These are phyloP conservation scores for Gobius niger DNA, from an alignment of 2,113 vertebrate genomes.

Conservation along the genomic window DNA sequence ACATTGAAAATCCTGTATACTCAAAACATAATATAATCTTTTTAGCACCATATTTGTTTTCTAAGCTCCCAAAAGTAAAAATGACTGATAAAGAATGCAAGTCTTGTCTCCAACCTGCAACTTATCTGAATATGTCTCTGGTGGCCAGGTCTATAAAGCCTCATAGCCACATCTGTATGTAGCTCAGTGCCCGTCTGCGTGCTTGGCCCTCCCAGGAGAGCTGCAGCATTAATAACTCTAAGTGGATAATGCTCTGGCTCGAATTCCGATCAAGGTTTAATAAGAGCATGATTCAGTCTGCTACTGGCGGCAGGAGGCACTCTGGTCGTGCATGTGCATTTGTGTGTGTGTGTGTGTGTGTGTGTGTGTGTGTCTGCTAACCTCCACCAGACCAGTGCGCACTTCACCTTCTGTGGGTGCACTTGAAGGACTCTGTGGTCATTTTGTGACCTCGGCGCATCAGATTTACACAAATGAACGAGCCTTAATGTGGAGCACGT, in stretches of 20 bases:
- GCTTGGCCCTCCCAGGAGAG: constrained; percentile 64
- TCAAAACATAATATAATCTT: neutral
- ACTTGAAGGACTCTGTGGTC: constrained; percentile 23
- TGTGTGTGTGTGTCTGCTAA: constrained; percentile 20
- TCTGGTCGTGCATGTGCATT: constrained; percentile 20
- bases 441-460: constrained; percentile 34
- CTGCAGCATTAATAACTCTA: constrained; percentile 79
- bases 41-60: neutral
- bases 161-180: constrained; percentile 52
- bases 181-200: constrained; percentile 31
- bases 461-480: constrained; percentile 24
- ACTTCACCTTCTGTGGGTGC: constrained; percentile 21
- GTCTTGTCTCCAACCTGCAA: neutral
- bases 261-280: constrained; percentile 78
- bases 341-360: constrained; percentile 24
- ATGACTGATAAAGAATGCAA: constrained; percentile 12
- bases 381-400: constrained; percentile 26
- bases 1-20: neutral
- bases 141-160: constrained; percentile 21
- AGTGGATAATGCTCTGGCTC: constrained; percentile 78
- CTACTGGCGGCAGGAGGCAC: constrained; percentile 57
- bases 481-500: constrained; percentile 7
- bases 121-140: constrained; percentile 7
- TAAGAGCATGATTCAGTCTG: constrained; percentile 69
- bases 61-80: neutral